Percentiles rank a stretch among this genome's conserved stretches.
These are phyloP conservation scores for Amphipoea oculea DNA, from an alignment of 2,888 invertebrate species.

Conservation along the genomic window DNA sequence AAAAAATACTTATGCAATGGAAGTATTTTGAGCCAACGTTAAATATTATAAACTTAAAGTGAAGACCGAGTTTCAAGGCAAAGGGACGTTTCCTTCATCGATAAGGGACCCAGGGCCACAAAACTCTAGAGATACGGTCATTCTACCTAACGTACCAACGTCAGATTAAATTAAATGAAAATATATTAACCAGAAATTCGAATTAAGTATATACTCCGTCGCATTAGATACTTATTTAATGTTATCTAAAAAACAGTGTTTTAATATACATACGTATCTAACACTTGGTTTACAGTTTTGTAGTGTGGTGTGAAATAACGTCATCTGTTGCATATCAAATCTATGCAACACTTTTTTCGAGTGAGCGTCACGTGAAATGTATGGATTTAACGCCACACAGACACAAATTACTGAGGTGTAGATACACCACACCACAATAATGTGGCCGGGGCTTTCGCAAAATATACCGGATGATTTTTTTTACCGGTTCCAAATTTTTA, in stretches of 20 bases:
- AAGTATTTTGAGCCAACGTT: constrained; percentile 22
- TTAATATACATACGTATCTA: constrained; percentile 1
- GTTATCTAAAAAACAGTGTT: constrained; percentile 5
- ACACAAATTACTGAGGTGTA: neutral
- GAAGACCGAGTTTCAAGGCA: constrained; percentile 44
- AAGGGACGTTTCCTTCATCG: constrained; percentile 62
- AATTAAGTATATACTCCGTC: neutral
- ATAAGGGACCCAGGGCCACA: constrained; percentile 66
- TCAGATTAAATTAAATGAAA: constrained; percentile 69
- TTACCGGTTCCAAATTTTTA: too few species aligned
- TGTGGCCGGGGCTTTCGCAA: neutral
- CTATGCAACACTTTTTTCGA: neutral
- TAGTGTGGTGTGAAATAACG: neutral
- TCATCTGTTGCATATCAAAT: neutral
- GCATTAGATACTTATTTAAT: neutral
- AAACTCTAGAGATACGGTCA: constrained; percentile 65
- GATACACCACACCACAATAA: neutral
- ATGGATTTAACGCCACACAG: neutral
- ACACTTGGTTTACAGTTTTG: neutral
- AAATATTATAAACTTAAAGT: constrained; percentile 47
- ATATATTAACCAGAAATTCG: constrained; percentile 45
- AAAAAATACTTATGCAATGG: neutral
- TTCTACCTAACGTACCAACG: constrained; percentile 59
- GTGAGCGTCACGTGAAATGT: neutral
- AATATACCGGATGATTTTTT: neutral